These are phyloP conservation scores for Oncopeltus fasciatus DNA, from an alignment of 1,140 invertebrate genomes.

Conservation along the genomic window DNA sequence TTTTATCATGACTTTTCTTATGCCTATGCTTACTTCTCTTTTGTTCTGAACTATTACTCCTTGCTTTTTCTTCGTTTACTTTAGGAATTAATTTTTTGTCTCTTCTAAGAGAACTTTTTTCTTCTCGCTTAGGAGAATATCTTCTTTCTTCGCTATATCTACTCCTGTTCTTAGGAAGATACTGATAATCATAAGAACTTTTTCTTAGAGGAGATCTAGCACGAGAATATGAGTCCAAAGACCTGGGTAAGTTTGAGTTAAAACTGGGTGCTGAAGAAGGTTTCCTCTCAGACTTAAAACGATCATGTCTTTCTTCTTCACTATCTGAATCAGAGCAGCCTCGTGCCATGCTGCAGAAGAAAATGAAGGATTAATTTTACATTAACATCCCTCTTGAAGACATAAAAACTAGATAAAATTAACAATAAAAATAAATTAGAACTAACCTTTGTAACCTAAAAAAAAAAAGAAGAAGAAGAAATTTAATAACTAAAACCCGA, in stretches of 20 bases:
- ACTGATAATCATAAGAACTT: no score
- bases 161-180: slow-evolving; percentile 14
- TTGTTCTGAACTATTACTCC: neutral
- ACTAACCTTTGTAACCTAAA: neutral
- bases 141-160: slow-evolving; percentile 1
- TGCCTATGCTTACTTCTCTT: neutral
- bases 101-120: slow-evolving; percentile 5
- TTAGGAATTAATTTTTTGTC: slow-evolving; percentile 10
- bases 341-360: slow-evolving; percentile 12
- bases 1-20: neutral
- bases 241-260: neutral
- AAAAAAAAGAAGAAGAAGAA: neutral
- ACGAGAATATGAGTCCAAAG: neutral
- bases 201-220: slow-evolving; percentile 2
- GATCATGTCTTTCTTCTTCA: slow-evolving; percentile 14
- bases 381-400: no score
- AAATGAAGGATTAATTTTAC: neutral
- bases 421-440: neutral
- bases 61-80: neutral
- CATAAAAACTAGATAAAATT: neutral
- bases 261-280: neutral
- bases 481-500: neutral
- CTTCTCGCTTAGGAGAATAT: neutral
- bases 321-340: slow-evolving; percentile 12
- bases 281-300: slow-evolving; percentile 14